A percentile compares a stretch with the other conserved stretches of the same genome.
Conservation (phyloP, 2,888 invertebrate species). For the Zeuzera pyrina region DNA sequence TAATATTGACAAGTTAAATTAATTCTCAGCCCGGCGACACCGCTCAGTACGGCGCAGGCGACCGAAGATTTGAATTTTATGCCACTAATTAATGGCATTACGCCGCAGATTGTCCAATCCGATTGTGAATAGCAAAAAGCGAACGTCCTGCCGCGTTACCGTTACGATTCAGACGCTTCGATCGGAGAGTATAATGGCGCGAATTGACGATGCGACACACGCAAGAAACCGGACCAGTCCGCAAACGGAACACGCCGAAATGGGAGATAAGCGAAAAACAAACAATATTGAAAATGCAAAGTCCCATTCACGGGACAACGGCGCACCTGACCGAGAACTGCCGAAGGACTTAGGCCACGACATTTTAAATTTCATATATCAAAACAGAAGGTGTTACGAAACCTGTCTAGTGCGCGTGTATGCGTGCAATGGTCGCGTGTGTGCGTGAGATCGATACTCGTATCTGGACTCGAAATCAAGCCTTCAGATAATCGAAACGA, state of each 20-base stretch:
- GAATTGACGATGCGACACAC: slow-evolving; percentile 50
- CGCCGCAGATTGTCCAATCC: slow-evolving; percentile 49
- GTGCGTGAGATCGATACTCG: slow-evolving; percentile 37
- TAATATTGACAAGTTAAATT: slow-evolving; percentile 60
- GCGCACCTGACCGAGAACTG: slow-evolving; percentile 35
- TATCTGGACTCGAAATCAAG: slow-evolving; percentile 56
- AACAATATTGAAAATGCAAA: slow-evolving; percentile 44
- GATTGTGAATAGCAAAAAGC: slow-evolving; percentile 52
- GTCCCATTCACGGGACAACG: slow-evolving; percentile 42
- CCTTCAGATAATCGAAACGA: slow-evolving; percentile 56
- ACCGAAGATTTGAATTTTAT: slow-evolving; percentile 46
- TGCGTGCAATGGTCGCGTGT: slow-evolving; percentile 34
- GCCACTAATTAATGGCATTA: slow-evolving; percentile 50
- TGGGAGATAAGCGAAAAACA: slow-evolving; percentile 52
- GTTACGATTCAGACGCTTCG: slow-evolving; percentile 33
- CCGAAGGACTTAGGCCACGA: slow-evolving; percentile 16
- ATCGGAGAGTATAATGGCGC: slow-evolving; percentile 40
- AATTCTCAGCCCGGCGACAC: slow-evolving; percentile 42
- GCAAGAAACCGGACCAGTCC: slow-evolving; percentile 50
- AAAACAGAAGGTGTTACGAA: slow-evolving; percentile 13
- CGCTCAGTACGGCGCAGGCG: slow-evolving; percentile 26
- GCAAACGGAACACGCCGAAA: slow-evolving; percentile 45
- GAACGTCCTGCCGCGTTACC: slow-evolving; percentile 41
- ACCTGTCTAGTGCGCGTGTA: slow-evolving; percentile 16
- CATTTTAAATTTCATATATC: slow-evolving; percentile 22